A percentile compares a stretch with the other conserved stretches of the same genome.
These are phyloP conservation scores for Pyxicephalus adspersus DNA, from an alignment of 2,113 vertebrate species.

Conservation along the genomic window DNA sequence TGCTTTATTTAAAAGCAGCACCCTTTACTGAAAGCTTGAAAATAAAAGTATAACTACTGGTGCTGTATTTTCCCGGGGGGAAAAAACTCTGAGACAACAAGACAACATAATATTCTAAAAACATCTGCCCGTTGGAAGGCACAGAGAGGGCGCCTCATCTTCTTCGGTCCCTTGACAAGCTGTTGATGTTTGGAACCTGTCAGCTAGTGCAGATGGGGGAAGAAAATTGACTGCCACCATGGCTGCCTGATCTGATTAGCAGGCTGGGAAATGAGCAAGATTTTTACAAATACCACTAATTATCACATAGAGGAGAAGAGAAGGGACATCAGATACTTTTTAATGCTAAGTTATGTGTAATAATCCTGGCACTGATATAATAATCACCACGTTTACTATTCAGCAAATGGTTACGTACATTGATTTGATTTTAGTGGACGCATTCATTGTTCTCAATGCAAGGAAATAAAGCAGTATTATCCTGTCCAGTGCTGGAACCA, in stretches of 20 bases:
- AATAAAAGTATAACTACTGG: constrained; percentile 14
- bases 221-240: constrained; percentile 11
- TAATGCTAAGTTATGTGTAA: too few species aligned
- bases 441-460: too few species aligned
- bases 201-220: neutral
- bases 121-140: neutral
- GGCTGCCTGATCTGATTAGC: constrained; percentile 17
- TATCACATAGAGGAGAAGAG: neutral
- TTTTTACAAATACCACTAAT: neutral
- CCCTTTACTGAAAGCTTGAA: too few species aligned
- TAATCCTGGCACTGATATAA: too few species aligned
- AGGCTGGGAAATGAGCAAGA: neutral
- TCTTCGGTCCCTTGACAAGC: constrained; percentile 14
- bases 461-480: too few species aligned
- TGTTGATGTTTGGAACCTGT: neutral
- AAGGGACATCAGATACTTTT: neutral
- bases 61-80: constrained; percentile 30
- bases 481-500: too few species aligned
- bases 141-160: neutral
- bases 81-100: constrained; percentile 3
- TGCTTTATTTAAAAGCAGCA: too few species aligned
- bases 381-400: too few species aligned
- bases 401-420: too few species aligned
- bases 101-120: constrained; percentile 15
- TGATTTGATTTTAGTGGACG: too few species aligned